Percentiles rank a stretch among this genome's conserved stretches.
These are phyloP conservation scores for Fopius arisanus DNA, from an alignment of 1,140 invertebrate genomes.

Conservation along the genomic window DNA sequence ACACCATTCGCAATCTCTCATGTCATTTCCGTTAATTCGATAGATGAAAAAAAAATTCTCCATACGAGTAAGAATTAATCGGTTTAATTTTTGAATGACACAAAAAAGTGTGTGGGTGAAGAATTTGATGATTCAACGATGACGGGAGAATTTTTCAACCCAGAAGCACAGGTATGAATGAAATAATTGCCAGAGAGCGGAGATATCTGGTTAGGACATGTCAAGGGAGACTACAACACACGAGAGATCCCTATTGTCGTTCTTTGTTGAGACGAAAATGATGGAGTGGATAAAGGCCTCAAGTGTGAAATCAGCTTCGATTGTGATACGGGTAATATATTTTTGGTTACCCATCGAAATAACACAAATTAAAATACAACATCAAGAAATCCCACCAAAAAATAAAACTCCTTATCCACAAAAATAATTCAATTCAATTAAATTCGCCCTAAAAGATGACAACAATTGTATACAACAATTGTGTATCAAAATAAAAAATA, in stretches of 20 bases:
- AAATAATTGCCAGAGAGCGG: constrained; percentile 29
- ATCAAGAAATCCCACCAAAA: too few relatives aligned
- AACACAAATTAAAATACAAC: too few relatives aligned
- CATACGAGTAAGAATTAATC: background rate
- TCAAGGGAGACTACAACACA: background rate
- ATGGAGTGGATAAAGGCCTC: constrained; percentile 27
- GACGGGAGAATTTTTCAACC: constrained; percentile 14
- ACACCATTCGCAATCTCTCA: too few relatives aligned
- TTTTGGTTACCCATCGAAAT: too few relatives aligned
- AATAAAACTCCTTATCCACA: too few relatives aligned
- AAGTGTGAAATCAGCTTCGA: constrained; percentile 25
- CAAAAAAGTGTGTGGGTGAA: background rate
- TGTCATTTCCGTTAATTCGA: too few relatives aligned
- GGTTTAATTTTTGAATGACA: background rate
- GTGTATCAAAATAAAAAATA: too few relatives aligned
- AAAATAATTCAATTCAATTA: too few relatives aligned
- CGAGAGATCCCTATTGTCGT: constrained; percentile 9
- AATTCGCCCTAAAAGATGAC: too few relatives aligned
- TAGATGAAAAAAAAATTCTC: too few relatives aligned
- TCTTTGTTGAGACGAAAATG: constrained; percentile 21
- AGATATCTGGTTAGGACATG: background rate
- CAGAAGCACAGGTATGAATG: constrained; percentile 22
- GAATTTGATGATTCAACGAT: constrained; percentile 31
- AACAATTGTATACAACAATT: too few relatives aligned
- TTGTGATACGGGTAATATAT: constrained; percentile 14